Conservation (phyloP, 1,140 invertebrate species). For the Drosophila trapezifrons region DNA sequence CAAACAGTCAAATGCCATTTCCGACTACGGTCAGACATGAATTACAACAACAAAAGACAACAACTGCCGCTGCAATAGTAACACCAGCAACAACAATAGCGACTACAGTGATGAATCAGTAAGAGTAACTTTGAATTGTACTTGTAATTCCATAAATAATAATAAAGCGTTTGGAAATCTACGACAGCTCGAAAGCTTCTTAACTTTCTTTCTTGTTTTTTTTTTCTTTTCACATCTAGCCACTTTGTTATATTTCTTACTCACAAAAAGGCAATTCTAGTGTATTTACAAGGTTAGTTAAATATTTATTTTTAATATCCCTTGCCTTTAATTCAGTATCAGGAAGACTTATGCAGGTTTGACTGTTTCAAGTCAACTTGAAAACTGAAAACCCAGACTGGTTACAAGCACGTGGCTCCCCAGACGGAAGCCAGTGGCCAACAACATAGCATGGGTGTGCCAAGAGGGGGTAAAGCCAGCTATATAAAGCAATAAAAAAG, state of each 20-base stretch:
- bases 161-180: not conserved
- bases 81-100: constrained; percentile 33
- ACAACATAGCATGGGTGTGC: constrained; percentile 27
- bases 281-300: too few species aligned
- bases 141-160: not conserved
- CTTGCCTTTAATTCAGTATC: not conserved
- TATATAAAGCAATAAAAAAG: not conserved
- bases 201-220: not conserved
- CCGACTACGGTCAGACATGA: constrained; percentile 73
- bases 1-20: constrained; percentile 71
- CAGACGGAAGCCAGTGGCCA: constrained; percentile 36
- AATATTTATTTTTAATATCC: not conserved
- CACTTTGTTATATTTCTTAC: too few species aligned
- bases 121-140: not conserved
- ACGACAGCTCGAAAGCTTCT: too few species aligned
- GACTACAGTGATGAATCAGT: constrained; percentile 2
- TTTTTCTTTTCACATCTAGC: too few species aligned
- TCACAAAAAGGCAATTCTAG: too few species aligned
- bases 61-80: constrained; percentile 46
- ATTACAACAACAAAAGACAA: constrained; percentile 28
- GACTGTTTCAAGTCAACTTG: constrained; percentile 15
- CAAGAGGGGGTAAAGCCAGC: not conserved
- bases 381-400: constrained; percentile 15
- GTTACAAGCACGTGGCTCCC: constrained; percentile 35
- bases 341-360: not conserved